Conservation (phyloP, 1,140 invertebrate species). For the Heliconius congener region DNA sequence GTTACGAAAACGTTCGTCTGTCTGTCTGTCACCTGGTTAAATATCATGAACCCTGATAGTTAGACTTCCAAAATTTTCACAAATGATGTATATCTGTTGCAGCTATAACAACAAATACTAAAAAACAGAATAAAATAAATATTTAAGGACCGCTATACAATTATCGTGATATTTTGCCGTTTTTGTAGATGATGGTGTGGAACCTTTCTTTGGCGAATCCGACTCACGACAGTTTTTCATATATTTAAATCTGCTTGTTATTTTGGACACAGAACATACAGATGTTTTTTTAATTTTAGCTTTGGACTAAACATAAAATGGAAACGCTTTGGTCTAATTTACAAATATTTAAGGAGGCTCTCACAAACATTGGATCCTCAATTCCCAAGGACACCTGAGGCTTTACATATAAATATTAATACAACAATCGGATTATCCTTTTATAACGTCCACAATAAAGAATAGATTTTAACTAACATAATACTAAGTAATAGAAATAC, state of each 20-base stretch:
- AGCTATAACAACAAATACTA: too few relatives aligned
- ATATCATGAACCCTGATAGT: too few relatives aligned
- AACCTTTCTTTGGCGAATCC: too few relatives aligned
- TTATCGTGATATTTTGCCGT: too few relatives aligned
- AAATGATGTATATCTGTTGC: too few relatives aligned
- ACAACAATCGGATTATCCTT: not conserved
- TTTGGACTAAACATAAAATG: not conserved
- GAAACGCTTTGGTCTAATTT: not conserved
- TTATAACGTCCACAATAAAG: not conserved
- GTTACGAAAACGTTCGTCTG: too few relatives aligned
- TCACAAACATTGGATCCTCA: not conserved
- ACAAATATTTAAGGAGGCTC: slow-evolving; percentile 1
- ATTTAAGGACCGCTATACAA: too few relatives aligned
- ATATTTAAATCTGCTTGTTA: not conserved
- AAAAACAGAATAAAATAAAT: too few relatives aligned
- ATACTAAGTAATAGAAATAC: too few relatives aligned
- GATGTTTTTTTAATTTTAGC: not conserved
- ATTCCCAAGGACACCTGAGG: not conserved
- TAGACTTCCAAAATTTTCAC: too few relatives aligned
- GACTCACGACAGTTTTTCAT: not conserved
- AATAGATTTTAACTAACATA: not conserved
- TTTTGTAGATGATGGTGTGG: too few relatives aligned
- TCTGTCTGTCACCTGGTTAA: too few relatives aligned
- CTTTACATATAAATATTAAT: slow-evolving; percentile 1
- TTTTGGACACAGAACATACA: not conserved